Conservation (phyloP, 2,113 vertebrate species). For the Otocyon megalotis region DNA sequence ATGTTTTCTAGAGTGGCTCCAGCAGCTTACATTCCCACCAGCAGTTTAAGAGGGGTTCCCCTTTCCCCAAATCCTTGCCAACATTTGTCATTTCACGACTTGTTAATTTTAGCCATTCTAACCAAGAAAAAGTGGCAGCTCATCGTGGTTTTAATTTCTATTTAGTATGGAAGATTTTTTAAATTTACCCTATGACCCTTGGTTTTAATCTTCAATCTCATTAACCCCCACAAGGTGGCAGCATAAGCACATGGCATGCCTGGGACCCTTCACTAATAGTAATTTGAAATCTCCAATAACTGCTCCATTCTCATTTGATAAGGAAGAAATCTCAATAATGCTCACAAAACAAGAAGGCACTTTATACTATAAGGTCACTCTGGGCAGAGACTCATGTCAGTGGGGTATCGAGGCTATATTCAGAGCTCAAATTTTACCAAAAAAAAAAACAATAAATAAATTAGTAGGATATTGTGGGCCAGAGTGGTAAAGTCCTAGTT, state of each 20-base stretch:
- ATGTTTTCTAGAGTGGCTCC: neutral
- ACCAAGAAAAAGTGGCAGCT: neutral
- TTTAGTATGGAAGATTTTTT: neutral
- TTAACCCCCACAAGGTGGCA: slow-evolving; percentile 85
- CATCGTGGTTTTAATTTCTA: neutral
- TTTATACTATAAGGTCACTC: neutral
- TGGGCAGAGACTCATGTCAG: neutral
- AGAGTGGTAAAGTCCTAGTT: neutral
- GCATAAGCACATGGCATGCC: neutral
- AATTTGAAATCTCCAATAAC: neutral
- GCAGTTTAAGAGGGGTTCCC: neutral
- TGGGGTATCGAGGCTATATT: neutral
- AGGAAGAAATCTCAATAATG: neutral
- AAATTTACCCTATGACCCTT: neutral
- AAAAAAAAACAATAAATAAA: neutral
- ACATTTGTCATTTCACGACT: neutral
- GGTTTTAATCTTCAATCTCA: neutral
- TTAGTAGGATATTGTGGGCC: rapidly evolving
- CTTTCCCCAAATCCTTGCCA: neutral
- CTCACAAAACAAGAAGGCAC: neutral
- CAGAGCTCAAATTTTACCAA: neutral
- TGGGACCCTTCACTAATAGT: neutral
- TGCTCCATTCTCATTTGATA: neutral
- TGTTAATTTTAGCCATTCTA: neutral
- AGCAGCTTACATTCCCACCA: neutral